These are phyloP conservation scores for Cephus cinctus DNA, from an alignment of 1,140 invertebrate species.

Conservation along the genomic window DNA sequence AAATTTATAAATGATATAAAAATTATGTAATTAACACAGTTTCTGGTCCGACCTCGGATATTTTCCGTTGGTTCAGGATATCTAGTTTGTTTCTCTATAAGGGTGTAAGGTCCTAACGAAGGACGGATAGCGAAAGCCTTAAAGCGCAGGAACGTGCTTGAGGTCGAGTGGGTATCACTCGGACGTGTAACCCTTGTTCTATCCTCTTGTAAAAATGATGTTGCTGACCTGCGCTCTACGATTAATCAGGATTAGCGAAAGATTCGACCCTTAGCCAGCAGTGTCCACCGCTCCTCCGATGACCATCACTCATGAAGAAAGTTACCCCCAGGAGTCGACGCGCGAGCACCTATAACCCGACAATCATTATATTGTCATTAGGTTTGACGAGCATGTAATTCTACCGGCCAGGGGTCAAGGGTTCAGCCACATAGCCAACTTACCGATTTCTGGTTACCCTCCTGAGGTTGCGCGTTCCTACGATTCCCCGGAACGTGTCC, in stretches of 20 bases:
- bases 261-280: constrained; percentile 24
- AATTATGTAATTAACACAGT: no score
- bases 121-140: no score
- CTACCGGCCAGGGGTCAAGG: constrained; percentile 21
- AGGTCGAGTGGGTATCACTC: not conserved
- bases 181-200: constrained; percentile 1
- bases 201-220: not conserved
- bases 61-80: no score
- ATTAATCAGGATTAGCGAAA: constrained; percentile 47
- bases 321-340: constrained; percentile 4
- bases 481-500: no score
- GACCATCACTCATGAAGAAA: constrained; percentile 35
- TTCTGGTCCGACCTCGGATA: no score
- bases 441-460: not conserved
- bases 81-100: no score
- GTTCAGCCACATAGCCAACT: not conserved
- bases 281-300: constrained; percentile 31
- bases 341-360: constrained; percentile 23
- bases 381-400: constrained; percentile 47
- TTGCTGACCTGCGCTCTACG: constrained; percentile 13
- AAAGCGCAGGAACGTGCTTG: not conserved
- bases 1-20: no score
- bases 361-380: constrained; percentile 47
- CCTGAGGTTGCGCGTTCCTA: not conserved
- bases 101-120: no score